Base-by-base conservation (phyloP, 2,888 invertebrate species). In the Eumerus sabulonum region DNA sequence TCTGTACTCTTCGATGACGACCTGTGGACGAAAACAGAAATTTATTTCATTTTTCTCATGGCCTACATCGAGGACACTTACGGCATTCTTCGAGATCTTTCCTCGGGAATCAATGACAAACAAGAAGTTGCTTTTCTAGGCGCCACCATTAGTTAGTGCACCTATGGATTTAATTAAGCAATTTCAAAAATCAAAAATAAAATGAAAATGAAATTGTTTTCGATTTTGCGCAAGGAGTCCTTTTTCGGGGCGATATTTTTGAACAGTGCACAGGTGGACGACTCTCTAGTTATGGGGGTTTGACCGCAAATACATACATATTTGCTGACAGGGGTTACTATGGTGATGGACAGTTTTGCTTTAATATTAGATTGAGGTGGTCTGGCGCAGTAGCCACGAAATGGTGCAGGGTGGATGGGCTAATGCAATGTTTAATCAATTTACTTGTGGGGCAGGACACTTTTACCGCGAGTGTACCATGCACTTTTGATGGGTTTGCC, bases 61-160 rank as follows among this genome's bases (percentile, higher is more conserved):
- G 12, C 3, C 3, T n/a, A 7, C 40, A 40, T n/a, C 2, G 11
- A 7, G n/a, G 36, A 36, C 11, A 2, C 87, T 85, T 82, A 88
- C 88, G 87, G 85, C 84, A 86, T 84, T 77, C 83, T 83, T 84
- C 89, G 90, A 54, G 85, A 86, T 85, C 88, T 90, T 82, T 90
- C 91, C 85, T 91, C 91, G 13, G 90, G 90, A 60, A 90, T 86
- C 64, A 91, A 86, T 87, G 90, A 91, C 84, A 91, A 82, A 82
- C 90, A 88, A 85, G 91, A 90, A 90, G 90, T 90, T 48, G 84
- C 74, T 70, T 85, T 87, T 13, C 82, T 84, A 54, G 86, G 85
- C 56, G 85, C 85, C 73, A 85, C 84, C 87, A 88, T 86, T 83
- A 70, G 68, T 63, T 54, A 42, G 9, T 51, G n/a, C 54, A 60